Conservation (phyloP, 2,888 invertebrate genomes). For the Aleiodes leptofemur region DNA sequence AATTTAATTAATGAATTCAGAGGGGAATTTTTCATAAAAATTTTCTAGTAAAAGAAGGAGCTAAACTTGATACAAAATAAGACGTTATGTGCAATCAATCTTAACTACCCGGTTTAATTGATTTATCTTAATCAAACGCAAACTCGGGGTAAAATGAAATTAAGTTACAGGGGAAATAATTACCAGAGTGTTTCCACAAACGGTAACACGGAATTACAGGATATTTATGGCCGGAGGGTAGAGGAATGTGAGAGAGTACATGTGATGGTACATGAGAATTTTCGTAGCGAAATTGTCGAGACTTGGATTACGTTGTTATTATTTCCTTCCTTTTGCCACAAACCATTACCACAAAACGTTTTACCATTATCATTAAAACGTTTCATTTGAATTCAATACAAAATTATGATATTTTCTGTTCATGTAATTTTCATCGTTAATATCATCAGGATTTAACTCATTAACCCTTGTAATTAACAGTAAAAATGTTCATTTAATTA, state of each 20-base stretch:
- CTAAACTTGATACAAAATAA: not conserved
- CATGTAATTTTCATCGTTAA: not conserved
- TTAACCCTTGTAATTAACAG: not conserved
- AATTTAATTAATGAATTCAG: too few relatives aligned
- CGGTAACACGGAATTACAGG: constrained; percentile 43
- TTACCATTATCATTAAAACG: not conserved
- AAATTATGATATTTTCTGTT: not conserved
- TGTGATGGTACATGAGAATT: not conserved
- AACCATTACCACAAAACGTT: constrained; percentile 5
- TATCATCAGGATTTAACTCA: not conserved
- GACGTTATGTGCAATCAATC: not conserved
- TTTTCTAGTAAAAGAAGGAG: too few relatives aligned
- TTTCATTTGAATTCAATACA: not conserved
- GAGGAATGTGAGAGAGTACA: not conserved
- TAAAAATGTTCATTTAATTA: not conserved
- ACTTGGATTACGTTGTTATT: not conserved
- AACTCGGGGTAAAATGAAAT: not conserved
- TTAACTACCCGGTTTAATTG: not conserved
- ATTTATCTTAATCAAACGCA: not conserved
- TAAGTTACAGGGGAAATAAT: constrained; percentile 33
- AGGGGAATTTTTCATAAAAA: too few relatives aligned
- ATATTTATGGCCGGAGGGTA: constrained; percentile 7
- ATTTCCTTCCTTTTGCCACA: constrained; percentile 7
- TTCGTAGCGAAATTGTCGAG: not conserved
- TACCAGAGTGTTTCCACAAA: constrained; percentile 34